Evolutionary conservation across 2,888 invertebrate species (phyloP), one percentile per base, ranked within the genome.

Genomic region (Amiota minor): DNA sequence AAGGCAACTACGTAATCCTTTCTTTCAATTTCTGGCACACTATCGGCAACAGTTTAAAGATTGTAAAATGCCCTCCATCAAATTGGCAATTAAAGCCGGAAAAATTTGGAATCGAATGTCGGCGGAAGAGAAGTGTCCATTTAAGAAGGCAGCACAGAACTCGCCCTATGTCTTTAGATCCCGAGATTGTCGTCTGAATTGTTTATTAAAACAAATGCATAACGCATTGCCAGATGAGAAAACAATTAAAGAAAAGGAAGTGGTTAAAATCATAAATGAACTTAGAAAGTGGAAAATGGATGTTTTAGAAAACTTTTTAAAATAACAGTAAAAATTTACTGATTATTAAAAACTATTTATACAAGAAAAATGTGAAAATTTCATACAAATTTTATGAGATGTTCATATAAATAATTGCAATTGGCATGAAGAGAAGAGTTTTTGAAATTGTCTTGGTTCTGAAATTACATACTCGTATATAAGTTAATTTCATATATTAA

Each of bases 141-240:
- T 72, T 49, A 72, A 74, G 10, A 71, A 77, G 23, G 76, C 75
- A 12, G 76, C 76, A 6, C 71, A 69, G 6, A 76, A 72, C 10
- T 71, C 72, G 14, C 71, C 62, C 49, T 76, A 77, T 35, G 65
- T 65, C 2, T 78, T 71, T 46, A 75, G 70, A 47, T 72, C 77
- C 12, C 75, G 75, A 8, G 73, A 78, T 73, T 75, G 75, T 9
- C 75, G 75, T n/a, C 16, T 75, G 70, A 78, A 77, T 72, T 72
- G 77, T n/a, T 69, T 77, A 12, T 62, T 78, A 73, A 53, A 68
- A 1, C 76, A 74, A 72, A 49, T 78, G 23, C 78, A 76, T 53
- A 71, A 72, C 8, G 62, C 75, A 1, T 18, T 78, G n/a, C 67
- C 45, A 2, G 47, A 56, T 12, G 74, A 73, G 0, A 53, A 61